Evolutionary conservation across 2,797 vertebrate species (phyloP), one percentile per base, ranked within the genome.

Genomic region (Aldrovandia affinis): DNA sequence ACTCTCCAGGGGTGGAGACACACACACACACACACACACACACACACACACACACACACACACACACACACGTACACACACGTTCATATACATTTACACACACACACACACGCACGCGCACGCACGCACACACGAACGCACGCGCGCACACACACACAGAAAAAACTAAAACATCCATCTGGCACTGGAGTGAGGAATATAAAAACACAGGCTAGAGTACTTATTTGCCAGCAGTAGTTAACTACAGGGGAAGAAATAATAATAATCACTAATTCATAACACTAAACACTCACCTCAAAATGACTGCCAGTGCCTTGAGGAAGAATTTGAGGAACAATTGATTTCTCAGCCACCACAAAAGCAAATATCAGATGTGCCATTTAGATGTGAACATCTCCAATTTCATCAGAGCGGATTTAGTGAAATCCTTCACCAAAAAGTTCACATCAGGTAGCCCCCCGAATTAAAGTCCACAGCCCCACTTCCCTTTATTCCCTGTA

Each of bases 1-100:
- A 87, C 86, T 81, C 55, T 82, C 57, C n/a, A 54, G 65, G n/a
- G 83, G 30, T 30, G 65, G 36, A 79, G 12, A 68, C n/a, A 54
- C 63, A 70, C 25, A 30, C 14, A 52, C 85, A 85, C 81, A 82
- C 33, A 36, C 15, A 70, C 30, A 70, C 61, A 47, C 25, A 0
- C 47, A 36, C 2, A 70, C 30, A 81, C 33, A 47, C 47, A 81
- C 70, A 30, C 20, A 22, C 25, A 20, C 30, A 9, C 12, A 47
- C 39, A 44, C 55, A 59, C 52, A 52, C 18, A 44, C 39, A 61
- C 54, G 57, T 3, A 50, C 22, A 28, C 12, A n/a, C 47, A 55
- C 25, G 28, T 36, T 10, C 55, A 57, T 1, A n/a, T n/a, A 80
- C 28, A 52, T 80, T 65, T 70, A 39, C n/a, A 20, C 22, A 10